These are phyloP conservation scores for Elaeidobius kamerunicus DNA, from an alignment of 2,888 invertebrate species.

Conservation along the genomic window DNA sequence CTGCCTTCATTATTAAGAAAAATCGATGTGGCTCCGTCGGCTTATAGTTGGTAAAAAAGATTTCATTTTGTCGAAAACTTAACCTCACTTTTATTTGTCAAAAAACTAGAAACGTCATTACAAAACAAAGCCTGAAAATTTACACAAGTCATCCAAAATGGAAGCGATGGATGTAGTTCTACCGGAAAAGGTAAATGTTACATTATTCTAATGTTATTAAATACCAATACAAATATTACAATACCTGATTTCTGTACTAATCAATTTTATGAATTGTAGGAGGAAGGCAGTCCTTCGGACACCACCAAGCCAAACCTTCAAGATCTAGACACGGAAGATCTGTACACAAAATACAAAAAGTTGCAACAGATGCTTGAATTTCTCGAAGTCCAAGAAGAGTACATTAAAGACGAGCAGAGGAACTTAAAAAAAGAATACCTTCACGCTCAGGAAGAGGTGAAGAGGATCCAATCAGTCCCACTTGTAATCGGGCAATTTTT, in stretches of 20 bases:
- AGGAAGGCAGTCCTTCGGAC: conserved; percentile 65
- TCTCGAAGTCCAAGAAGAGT: conserved; percentile 97
- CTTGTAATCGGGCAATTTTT: conserved; percentile 98
- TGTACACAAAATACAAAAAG: conserved; percentile 97
- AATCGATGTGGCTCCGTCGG: no score
- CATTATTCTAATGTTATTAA: background rate
- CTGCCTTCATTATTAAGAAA: no score
- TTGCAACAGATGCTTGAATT: conserved; percentile 95
- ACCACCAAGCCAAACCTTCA: conserved; percentile 70
- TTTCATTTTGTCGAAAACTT: no score
- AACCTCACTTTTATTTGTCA: background rate
- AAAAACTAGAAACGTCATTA: background rate
- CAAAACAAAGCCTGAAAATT: conserved; percentile 13
- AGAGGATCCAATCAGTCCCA: conserved; percentile 98
- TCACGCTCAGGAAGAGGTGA: conserved; percentile 97
- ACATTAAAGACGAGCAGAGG: conserved; percentile 98
- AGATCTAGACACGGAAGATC: conserved; percentile 85
- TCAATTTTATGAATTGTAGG: conserved; percentile 50
- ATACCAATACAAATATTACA: background rate
- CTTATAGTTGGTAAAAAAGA: no score
- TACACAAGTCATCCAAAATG: conserved; percentile 52
- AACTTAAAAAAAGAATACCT: conserved; percentile 98
- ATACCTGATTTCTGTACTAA: background rate
- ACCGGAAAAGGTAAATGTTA: conserved; percentile 68
- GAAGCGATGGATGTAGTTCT: conserved; percentile 79